Percentiles rank a stretch among this genome's conserved stretches.
phyloP scores from a whole-genome alignment of 2,888 invertebrate genomes.

The Diplazon laetatorius region DNA sequence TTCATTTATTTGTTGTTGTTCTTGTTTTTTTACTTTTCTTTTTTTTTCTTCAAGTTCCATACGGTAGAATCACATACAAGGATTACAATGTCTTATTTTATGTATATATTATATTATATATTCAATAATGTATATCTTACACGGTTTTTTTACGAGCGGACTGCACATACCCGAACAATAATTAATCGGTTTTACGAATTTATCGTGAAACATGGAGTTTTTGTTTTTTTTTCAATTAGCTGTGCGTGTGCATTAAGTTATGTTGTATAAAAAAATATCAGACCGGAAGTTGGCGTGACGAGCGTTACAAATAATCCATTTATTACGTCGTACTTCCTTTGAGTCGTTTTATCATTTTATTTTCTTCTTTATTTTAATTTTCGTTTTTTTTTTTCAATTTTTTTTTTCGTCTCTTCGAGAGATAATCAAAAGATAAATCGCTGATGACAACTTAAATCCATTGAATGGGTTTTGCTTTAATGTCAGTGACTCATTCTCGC shows the following conservation, averaged over 20 bases:
- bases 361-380: not conserved
- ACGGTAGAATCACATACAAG: constrained; percentile 72
- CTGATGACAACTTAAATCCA: constrained; percentile 33
- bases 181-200: constrained; percentile 33
- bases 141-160: constrained; percentile 44
- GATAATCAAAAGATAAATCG: constrained; percentile 31
- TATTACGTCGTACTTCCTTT: constrained; percentile 49
- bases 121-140: constrained; percentile 52
- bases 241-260: constrained; percentile 65
- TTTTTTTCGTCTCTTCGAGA: constrained; percentile 19
- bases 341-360: not conserved
- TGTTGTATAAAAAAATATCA: constrained; percentile 66
- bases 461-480: not conserved
- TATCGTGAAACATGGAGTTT: constrained; percentile 8
- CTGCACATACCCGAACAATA: constrained; percentile 36
- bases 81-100: constrained; percentile 68
- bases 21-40: no score
- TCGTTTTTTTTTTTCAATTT: constrained; percentile 32
- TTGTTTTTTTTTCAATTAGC: constrained; percentile 53
- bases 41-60: no score
- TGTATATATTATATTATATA: no score
- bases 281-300: constrained; percentile 60
- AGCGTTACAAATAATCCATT: constrained; percentile 55
- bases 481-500: not conserved
- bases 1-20: constrained; percentile 59